Base-by-base conservation (phyloP, 2,888 invertebrate genomes). In the Stegophylla sp. region DNA sequence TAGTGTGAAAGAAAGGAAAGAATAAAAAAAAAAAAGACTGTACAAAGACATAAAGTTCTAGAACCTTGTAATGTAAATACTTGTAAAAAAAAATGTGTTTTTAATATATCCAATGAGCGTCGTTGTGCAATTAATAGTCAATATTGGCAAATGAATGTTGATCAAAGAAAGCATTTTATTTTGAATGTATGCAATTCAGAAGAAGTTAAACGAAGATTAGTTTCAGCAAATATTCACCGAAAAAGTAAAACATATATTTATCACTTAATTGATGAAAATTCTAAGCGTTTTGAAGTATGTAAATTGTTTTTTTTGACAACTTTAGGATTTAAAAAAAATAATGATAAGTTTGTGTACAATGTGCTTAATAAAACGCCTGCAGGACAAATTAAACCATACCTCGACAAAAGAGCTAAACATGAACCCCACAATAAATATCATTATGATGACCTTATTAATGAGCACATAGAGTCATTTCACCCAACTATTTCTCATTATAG, bases 401-500 rank as follows among this genome's bases (percentile, higher is more conserved):
- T 48, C 48, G 10, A 48, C 15, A 5, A 48, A 48, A 48, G 5
- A 48, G 13, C 13, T 48, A 48, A 13, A 48, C 3, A 2, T 15
- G 15, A 10, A 15, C 10, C 5, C 10, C 48, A 48, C 10, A 48
- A 48, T 48, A 48, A 13, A 48, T 48, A 48, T 48, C 43, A 43
- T 43, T 43, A 43, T 43, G 43, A 43, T 10, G 48, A 48, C 5
- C 7, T 3, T 13, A 48, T 48, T 48, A 48, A 48, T 10, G 5
- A 5, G 3, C 48, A 48, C 13, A 48, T 48, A 48, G 13, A 48
- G 5, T 48, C 13, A 48, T 48, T 48, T 13, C 5, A 48, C 13
- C 48, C 48, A 17, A 63, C 79, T 13, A 71, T 82, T 13, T 83
- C 84, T 45, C 84, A 84, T 73, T 84, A 84, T 63, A 64, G 84